Conservation (phyloP, 2,797 vertebrate genomes). For the Anabas testudineus region DNA sequence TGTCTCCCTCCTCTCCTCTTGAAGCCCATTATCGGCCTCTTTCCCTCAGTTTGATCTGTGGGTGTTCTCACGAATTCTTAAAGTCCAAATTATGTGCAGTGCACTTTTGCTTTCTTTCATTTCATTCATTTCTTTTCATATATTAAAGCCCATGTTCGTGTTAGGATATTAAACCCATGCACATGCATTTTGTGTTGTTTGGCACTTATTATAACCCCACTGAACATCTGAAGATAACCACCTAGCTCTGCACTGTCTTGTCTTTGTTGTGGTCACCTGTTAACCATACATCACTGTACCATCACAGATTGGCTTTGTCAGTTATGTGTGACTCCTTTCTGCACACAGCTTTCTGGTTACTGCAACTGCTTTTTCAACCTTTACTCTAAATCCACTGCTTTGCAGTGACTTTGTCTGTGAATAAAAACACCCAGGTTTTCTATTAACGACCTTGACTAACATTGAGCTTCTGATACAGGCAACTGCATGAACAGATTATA, state of each 20-base stretch:
- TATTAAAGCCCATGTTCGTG: neutral
- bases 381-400: neutral
- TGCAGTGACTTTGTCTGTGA: neutral
- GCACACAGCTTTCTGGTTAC: neutral
- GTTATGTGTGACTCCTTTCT: neutral
- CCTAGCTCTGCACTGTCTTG: neutral
- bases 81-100: conserved; percentile 3
- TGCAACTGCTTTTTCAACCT: neutral
- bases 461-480: neutral
- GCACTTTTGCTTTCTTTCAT: no score
- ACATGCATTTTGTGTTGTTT: neutral
- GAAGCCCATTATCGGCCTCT: conserved; percentile 3
- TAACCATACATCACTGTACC: neutral
- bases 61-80: conserved; percentile 30
- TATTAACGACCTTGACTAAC: no score
- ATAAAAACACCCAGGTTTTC: conserved; percentile 12
- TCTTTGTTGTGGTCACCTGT: neutral
- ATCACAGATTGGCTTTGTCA: neutral
- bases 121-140: conserved; percentile 9
- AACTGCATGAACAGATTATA: no score
- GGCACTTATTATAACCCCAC: neutral
- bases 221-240: neutral
- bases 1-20: conserved; percentile 20
- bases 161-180: neutral
- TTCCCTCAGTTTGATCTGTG: conserved; percentile 37